These are phyloP conservation scores for Crocallis elinguaria DNA, from an alignment of 2,888 invertebrate species.

Conservation along the genomic window DNA sequence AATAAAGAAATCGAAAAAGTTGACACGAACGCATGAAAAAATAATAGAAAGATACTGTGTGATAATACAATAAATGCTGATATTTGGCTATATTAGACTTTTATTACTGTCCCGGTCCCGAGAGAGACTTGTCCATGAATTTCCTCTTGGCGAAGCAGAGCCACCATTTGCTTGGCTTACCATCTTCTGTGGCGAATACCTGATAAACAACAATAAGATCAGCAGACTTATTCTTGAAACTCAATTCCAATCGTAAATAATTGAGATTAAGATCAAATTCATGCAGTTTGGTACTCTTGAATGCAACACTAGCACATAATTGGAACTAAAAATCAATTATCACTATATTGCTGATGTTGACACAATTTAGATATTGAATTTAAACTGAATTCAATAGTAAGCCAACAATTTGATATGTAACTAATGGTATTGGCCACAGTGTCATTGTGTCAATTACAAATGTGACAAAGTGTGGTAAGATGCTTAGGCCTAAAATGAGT, in stretches of 20 bases:
- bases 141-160: slow-evolving; percentile 99
- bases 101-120: slow-evolving; percentile 93
- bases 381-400: no score
- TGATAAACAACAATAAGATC: slow-evolving; percentile 36
- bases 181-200: slow-evolving; percentile 94
- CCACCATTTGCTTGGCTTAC: slow-evolving; percentile 99
- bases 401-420: no score
- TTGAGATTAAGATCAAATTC: no score
- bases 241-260: background rate
- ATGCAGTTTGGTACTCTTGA: no score
- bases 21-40: background rate
- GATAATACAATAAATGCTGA: slow-evolving; percentile 38
- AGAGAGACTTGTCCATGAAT: slow-evolving; percentile 99
- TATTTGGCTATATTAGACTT: slow-evolving; percentile 14
- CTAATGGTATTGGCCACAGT: no score
- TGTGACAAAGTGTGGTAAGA: no score
- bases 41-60: slow-evolving; percentile 15
- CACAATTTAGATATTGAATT: no score
- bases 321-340: no score
- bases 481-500: no score
- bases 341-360: no score
- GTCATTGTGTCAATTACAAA: no score
- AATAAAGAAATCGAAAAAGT: background rate
- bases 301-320: no score
- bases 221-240: background rate